These are phyloP conservation scores for Melanostoma mellinum DNA, from an alignment of 2,888 invertebrate species.

Conservation along the genomic window DNA sequence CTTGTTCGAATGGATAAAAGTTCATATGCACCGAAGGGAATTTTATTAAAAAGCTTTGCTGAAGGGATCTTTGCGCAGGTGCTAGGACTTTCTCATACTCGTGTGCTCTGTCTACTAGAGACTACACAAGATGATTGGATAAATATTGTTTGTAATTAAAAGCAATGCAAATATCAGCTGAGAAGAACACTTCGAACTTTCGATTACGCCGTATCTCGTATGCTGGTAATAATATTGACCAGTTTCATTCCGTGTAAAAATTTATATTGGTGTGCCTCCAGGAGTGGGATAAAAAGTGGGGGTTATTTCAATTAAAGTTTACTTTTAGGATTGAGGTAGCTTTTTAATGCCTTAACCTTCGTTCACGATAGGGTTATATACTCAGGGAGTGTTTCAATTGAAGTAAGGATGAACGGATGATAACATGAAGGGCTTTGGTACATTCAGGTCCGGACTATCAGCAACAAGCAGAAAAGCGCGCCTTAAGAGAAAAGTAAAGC, in stretches of 20 bases:
- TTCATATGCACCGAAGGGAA: slow-evolving; percentile 60
- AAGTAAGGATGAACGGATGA: too few species aligned
- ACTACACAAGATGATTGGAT: slow-evolving; percentile 16
- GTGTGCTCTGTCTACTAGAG: slow-evolving; percentile 9
- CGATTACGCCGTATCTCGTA: slow-evolving; percentile 32
- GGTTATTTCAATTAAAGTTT: too few species aligned
- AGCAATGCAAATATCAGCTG: slow-evolving; percentile 70
- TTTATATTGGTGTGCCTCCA: slow-evolving; percentile 21
- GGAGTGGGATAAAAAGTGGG: too few species aligned
- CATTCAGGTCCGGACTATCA: too few species aligned
- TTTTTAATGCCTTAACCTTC: too few species aligned
- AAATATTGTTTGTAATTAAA: slow-evolving; percentile 61
- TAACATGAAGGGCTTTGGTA: too few species aligned
- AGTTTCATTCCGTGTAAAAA: slow-evolving; percentile 13
- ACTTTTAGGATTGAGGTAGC: too few species aligned
- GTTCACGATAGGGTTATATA: too few species aligned
- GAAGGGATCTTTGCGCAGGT: slow-evolving; percentile 54
- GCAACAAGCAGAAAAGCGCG: too few species aligned
- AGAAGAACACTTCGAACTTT: slow-evolving; percentile 55
- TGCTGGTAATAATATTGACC: slow-evolving; percentile 37
- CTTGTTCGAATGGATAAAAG: slow-evolving; percentile 72
- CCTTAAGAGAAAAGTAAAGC: too few species aligned
- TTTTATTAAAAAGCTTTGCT: slow-evolving; percentile 44
- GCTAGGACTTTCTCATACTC: slow-evolving; percentile 50
- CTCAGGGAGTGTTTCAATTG: too few species aligned